A percentile compares a stretch with the other conserved stretches of the same genome.
These are phyloP conservation scores for Gallinago media DNA, from an alignment of 2,113 vertebrate species.

Conservation along the genomic window DNA sequence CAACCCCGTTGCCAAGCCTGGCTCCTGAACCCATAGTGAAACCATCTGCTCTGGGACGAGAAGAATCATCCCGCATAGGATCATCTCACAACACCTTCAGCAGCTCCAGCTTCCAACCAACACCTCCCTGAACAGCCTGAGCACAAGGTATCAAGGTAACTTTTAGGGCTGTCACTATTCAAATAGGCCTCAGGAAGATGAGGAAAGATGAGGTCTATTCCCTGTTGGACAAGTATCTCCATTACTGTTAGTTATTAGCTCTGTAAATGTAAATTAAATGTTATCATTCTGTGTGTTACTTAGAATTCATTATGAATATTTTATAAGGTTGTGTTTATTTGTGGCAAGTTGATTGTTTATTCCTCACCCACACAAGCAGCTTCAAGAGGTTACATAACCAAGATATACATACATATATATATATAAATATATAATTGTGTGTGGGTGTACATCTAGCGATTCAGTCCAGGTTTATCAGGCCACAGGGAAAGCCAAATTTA, in stretches of 20 bases:
- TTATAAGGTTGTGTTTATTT: background rate
- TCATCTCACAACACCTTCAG: background rate
- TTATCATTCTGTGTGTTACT: background rate
- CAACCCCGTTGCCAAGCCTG: background rate
- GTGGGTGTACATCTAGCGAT: background rate
- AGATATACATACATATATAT: background rate
- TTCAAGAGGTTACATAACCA: background rate
- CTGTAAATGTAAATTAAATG: background rate
- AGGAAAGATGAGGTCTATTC: background rate
- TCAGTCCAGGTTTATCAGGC: background rate
- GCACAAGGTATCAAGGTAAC: background rate
- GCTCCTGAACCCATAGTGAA: background rate
- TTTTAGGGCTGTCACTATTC: background rate
- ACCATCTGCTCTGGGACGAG: background rate
- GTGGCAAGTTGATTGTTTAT: background rate
- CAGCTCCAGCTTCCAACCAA: background rate
- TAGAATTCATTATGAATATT: background rate
- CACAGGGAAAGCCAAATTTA: background rate
- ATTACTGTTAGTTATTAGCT: background rate
- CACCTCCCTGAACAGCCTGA: accelerated
- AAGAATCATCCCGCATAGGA: background rate
- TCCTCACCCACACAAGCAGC: background rate
- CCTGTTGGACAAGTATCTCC: background rate
- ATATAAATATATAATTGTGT: background rate
- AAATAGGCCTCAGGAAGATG: background rate